Base-by-base conservation (phyloP, 2,797 vertebrate species). In the Limnodromus scolopaceus region DNA sequence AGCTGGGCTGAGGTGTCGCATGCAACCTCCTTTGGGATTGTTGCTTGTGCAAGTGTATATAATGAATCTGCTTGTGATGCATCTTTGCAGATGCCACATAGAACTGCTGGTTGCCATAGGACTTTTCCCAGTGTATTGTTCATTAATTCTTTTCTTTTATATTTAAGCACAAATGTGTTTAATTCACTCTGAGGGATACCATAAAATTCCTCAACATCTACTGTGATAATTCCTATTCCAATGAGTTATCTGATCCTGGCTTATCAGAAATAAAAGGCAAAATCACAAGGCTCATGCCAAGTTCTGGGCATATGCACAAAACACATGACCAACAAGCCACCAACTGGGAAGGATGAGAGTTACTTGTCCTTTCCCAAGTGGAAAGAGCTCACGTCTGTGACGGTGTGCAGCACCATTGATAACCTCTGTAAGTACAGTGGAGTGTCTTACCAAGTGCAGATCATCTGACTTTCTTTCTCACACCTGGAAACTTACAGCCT, bases 11-110 rank as follows among this genome's bases (percentile, higher is more conserved):
- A 78, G 7, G 4, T 49, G 15, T 24, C 14, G 19, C 18, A 38
- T 49, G 14, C 49, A 78, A 6, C 16, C 0, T 0, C 5, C 43
- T 4, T 72, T 2, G 2, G 34, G 9, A 45, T 4, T 13, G 6
- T 9, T 54, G 32, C 53, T 54, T 13, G 24, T 84, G 23, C 2
- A 4, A 58, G 11, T 0, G 0, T 22, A 5, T 27, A 4, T 18
- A 53, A 53, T 23, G 45, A 38, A 20, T 16, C 6, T 66, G 16
- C 27, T 45, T 23, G 43, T 41, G 25, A 28, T 57, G 43, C 19
- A 28, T 13, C 20, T 63, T 92, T 58, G 13, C 25, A 85, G 32
- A 75, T 3, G 57, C 7, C 8, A 6, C n/a, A 14, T 32, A 58
- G 65, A 66, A 84, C 4, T 1, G 2, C 25, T 54, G 4, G 1